Evolutionary conservation across 2,113 vertebrate species (phyloP).

Genomic region (Albula goreensis): DNA sequence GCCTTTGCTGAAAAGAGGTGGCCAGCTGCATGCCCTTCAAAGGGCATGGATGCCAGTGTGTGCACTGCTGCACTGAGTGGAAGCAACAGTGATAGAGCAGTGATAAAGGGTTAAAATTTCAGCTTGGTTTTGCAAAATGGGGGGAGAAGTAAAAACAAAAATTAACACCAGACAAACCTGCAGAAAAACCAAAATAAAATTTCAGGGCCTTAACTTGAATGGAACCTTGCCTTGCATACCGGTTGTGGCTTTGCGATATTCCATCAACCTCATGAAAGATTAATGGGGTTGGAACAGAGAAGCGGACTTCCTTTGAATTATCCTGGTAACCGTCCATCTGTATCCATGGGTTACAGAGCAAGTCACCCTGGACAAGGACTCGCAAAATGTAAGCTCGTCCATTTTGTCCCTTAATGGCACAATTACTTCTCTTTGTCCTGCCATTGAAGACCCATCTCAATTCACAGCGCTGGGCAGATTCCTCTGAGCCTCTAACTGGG

Average conservation of each 20-base stretch:
- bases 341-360: background rate
- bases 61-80: too few species aligned
- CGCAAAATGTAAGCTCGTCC: slow-evolving; percentile 1
- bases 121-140: too few species aligned
- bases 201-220: too few species aligned
- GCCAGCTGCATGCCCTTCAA: too few species aligned
- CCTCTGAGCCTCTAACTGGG: slow-evolving; percentile 56
- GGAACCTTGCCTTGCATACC: background rate
- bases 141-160: too few species aligned
- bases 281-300: background rate
- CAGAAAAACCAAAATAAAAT: too few species aligned
- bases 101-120: too few species aligned
- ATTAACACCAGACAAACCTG: too few species aligned
- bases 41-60: too few species aligned
- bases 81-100: too few species aligned
- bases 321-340: background rate
- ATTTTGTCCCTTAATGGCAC: slow-evolving; percentile 52
- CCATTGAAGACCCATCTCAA: slow-evolving; percentile 46
- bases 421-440: slow-evolving; percentile 44
- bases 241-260: background rate
- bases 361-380: background rate
- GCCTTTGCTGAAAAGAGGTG: too few species aligned
- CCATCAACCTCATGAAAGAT: background rate
- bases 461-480: slow-evolving; percentile 44
- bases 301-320: background rate